These are phyloP conservation scores for Callithrix jacchus DNA, from an alignment of 2,113 vertebrate species.

Conservation along the genomic window DNA sequence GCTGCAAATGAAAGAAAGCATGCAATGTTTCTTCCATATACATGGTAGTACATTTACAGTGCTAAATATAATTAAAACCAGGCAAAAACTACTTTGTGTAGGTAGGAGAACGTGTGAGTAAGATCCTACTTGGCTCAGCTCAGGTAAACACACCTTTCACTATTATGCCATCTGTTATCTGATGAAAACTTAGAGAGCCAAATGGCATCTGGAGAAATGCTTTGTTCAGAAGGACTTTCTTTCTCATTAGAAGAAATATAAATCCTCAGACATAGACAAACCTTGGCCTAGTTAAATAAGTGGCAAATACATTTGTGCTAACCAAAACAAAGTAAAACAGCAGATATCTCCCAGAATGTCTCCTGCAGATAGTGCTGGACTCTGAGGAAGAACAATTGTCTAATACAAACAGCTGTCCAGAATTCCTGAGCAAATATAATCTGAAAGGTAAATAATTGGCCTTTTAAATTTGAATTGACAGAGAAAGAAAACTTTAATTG, in stretches of 20 bases:
- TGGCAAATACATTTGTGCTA: neutral
- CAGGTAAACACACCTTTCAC: neutral
- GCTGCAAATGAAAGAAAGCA: neutral
- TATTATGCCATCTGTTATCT: neutral
- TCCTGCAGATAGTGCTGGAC: neutral
- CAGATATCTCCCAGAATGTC: neutral
- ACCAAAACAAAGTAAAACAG: neutral
- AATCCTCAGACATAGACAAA: neutral
- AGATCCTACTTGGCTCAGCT: neutral
- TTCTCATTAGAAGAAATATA: neutral
- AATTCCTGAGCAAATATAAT: neutral
- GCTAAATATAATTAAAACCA: neutral
- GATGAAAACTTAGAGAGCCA: neutral
- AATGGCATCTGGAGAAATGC: neutral
- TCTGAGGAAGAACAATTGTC: neutral
- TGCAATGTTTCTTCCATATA: neutral
- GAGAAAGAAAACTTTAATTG: neutral
- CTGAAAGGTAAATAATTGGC: neutral
- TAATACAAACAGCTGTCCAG: neutral
- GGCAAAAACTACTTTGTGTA: neutral
- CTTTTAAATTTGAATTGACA: neutral
- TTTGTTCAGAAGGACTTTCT: neutral
- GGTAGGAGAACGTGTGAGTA: neutral
- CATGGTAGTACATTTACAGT: neutral
- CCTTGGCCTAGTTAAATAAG: neutral